phyloP scores from a whole-genome alignment of 2,888 invertebrate species.

The Eilema griseolum region DNA sequence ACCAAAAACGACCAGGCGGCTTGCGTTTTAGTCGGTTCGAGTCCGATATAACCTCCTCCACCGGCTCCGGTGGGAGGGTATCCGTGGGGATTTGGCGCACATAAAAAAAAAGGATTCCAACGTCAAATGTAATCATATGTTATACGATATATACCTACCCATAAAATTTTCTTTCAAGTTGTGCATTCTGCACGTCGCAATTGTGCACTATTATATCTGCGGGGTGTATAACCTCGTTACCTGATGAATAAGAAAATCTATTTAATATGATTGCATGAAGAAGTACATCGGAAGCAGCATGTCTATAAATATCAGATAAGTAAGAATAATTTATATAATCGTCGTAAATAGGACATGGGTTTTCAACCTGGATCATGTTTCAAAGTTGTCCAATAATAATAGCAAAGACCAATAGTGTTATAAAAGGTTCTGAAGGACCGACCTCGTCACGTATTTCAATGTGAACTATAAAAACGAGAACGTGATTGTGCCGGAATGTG shows the following conservation, averaged over 20 bases:
- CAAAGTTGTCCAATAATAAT: not conserved
- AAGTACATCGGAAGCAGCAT: no score
- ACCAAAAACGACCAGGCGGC: no score
- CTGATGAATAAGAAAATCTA: not conserved
- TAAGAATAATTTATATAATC: not conserved
- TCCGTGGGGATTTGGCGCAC: no score
- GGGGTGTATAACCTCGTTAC: no score
- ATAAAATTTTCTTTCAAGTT: not conserved
- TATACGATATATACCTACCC: no score
- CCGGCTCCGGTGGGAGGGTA: no score
- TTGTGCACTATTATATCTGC: no score
- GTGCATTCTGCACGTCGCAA: not conserved
- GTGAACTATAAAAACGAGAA: conserved; percentile 50
- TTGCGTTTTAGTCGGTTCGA: no score
- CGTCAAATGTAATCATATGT: no score
- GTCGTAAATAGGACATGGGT: not conserved
- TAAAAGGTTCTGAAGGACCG: conserved; percentile 18
- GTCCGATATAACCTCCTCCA: no score
- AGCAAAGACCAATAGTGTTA: conserved; percentile 4
- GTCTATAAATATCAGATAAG: not conserved
- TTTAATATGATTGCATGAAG: not conserved
- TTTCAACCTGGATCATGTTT: not conserved
- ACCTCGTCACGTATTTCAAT: conserved; percentile 37
- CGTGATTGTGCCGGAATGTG: conserved; percentile 41
- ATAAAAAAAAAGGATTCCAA: no score